phyloP scores from a whole-genome alignment of 2,888 invertebrate genomes.

The Patella caerulea region DNA sequence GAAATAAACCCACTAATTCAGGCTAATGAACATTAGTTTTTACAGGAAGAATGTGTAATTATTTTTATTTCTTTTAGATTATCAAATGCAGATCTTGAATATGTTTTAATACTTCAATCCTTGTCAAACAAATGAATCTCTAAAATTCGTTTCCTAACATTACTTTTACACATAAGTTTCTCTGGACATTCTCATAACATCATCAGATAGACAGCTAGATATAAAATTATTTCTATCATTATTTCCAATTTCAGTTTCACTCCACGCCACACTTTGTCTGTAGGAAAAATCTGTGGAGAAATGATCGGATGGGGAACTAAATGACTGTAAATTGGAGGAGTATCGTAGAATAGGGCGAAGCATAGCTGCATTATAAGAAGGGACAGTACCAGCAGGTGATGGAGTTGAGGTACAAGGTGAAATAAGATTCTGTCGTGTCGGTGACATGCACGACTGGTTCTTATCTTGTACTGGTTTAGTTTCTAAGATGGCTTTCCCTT shows the following conservation, averaged over 20 bases:
- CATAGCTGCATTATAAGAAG: slow-evolving; percentile 17
- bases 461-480: slow-evolving; percentile 16
- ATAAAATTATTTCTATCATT: background rate
- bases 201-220: background rate
- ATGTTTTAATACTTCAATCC: no score
- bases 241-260: background rate
- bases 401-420: background rate
- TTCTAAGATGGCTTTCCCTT: slow-evolving; percentile 22
- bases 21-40: no score
- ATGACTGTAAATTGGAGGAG: slow-evolving; percentile 23
- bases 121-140: no score
- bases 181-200: background rate
- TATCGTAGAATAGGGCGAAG: slow-evolving; percentile 28
- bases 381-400: background rate
- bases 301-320: slow-evolving; percentile 17
- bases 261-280: background rate
- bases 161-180: slow-evolving; percentile 21
- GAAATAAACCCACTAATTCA: no score
- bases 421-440: background rate
- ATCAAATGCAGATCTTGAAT: no score
- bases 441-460: slow-evolving; percentile 3
- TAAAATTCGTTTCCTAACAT: no score
- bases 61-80: no score
- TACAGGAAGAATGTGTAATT: no score
- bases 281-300: background rate